These are phyloP conservation scores for Philotrypesis tridentata DNA, from an alignment of 1,140 invertebrate genomes.

Conservation along the genomic window DNA sequence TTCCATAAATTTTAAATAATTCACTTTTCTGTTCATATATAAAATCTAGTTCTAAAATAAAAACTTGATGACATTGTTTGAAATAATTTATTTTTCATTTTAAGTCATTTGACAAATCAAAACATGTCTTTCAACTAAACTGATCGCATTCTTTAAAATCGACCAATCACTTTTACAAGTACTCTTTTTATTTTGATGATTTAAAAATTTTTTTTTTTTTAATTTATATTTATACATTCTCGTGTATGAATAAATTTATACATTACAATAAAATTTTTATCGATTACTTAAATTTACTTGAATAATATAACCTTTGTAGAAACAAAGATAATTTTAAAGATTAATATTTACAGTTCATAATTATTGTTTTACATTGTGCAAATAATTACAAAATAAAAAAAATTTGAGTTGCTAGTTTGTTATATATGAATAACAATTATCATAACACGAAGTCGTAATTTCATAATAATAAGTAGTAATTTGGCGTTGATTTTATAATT, in stretches of 20 bases:
- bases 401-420: not conserved
- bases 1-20: not conserved
- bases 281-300: slow-evolving; percentile 11
- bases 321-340: not conserved
- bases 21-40: not conserved
- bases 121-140: not conserved
- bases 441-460: not conserved
- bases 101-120: not conserved
- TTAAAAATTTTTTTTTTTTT: slow-evolving; percentile 1
- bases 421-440: not conserved
- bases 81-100: slow-evolving; percentile 28
- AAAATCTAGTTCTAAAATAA: not conserved
- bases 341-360: not conserved
- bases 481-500: not conserved
- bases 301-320: not conserved
- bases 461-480: not conserved
- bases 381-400: not conserved
- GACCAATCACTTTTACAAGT: slow-evolving; percentile 9
- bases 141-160: slow-evolving; percentile 17
- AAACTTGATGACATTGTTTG: not conserved
- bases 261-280: slow-evolving; percentile 28
- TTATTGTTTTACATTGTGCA: not conserved
- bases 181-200: not conserved
- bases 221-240: not conserved
- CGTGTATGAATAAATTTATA: slow-evolving; percentile 10